Evolutionary conservation across 2,797 vertebrate genomes (phyloP), one percentile per base, ranked within the genome.

Genomic region (Tenualosa thibaudeaui): DNA sequence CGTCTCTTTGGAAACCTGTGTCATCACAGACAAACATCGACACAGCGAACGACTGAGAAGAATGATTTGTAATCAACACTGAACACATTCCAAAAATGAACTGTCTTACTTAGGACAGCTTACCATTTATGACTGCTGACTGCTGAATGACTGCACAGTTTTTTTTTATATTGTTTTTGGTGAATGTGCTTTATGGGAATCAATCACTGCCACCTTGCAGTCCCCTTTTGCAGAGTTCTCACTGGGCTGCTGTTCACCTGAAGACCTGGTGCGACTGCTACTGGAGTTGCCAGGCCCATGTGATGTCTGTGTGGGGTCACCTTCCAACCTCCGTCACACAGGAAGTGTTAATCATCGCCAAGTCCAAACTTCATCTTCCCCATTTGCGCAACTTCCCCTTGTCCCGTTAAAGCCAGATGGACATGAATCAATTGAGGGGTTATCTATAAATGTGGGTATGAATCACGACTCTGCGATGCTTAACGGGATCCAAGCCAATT

Each of bases 371-470:
- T 88, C 71, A 84, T 89, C 85, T 89, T 91, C 89, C 84, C 91
- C 90, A 90, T 90, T 88, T 90, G 91, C 90, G 91, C 90, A 75
- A 89, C 88, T 87, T 82, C 43, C 83, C 81, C 78, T 75, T 81
- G 90, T 86, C 49, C 15, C 87, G 90, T 89, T 88, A 90, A 26
- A 87, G 90, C 90, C 92, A 92, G 90, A 93, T 92, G 91, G 86
- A 49, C 83, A 84, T 92, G 93, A 95, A 93, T 94, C 92, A 92
- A 93, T 90, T 81, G 71, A 86, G 89, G 83, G 82, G 85, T 75
- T 91, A 91, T 92, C 92, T 94, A 92, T 93, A 87, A 90, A 86
- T 75, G 81, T 49, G 24, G 8, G 53, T 46, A 58, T 94, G 93
- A 95, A 90, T 94, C 93, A 93, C 84, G 86, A 40, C 85, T 3